Conservation (phyloP, 2,888 invertebrate species). For the Oxytorus armatus region DNA sequence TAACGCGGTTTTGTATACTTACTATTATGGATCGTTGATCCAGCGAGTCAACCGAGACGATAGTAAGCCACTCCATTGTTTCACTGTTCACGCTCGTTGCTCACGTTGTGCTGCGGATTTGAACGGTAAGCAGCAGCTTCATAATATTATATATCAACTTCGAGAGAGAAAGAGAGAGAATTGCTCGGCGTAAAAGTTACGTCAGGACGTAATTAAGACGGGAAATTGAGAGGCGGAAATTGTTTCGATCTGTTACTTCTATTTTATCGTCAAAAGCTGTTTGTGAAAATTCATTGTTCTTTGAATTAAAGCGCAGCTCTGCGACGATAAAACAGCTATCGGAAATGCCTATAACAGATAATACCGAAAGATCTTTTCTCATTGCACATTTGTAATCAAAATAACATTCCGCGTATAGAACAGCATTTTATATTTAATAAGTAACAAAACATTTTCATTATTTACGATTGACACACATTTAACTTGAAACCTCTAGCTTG, state of each 20-base stretch:
- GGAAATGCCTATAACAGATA: no score
- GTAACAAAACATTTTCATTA: no score
- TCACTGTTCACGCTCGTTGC: conserved; percentile 66
- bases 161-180: background rate
- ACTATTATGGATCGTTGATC: conserved; percentile 75
- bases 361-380: no score
- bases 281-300: conserved; percentile 23
- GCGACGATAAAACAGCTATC: no score
- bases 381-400: no score
- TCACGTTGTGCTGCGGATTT: conserved; percentile 38
- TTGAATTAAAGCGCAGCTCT: no score
- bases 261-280: background rate
- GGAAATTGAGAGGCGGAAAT: conserved; percentile 57
- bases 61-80: conserved; percentile 70
- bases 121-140: conserved; percentile 37
- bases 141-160: background rate
- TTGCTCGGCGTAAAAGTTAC: conserved; percentile 17
- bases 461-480: no score
- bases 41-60: conserved; percentile 73
- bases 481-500: no score
- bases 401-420: no score
- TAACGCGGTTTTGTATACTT: conserved; percentile 20
- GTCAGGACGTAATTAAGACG: conserved; percentile 57
- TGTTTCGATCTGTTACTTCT: conserved; percentile 28
- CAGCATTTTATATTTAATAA: no score